Conservation (phyloP, 2,888 invertebrate species). For the Tryphoninae sp. region DNA sequence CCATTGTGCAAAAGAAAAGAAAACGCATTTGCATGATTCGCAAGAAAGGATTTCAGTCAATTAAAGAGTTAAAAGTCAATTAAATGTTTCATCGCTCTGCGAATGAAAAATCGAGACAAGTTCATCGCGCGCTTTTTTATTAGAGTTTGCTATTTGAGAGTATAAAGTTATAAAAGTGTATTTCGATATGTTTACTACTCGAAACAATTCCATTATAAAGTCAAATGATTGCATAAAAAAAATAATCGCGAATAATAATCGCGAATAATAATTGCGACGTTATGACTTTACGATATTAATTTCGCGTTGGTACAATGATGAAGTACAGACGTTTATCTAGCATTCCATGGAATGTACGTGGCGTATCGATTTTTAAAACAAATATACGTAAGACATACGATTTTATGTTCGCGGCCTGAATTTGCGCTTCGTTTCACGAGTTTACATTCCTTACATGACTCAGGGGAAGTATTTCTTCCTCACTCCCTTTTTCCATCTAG, state of each 20-base stretch:
- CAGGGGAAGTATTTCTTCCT: slow-evolving; percentile 69
- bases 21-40: not conserved
- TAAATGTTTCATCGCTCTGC: not conserved
- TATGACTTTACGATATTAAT: not conserved
- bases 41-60: not conserved
- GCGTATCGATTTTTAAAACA: slow-evolving; percentile 73
- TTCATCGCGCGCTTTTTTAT: not conserved
- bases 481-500: slow-evolving; percentile 39
- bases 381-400: slow-evolving; percentile 61
- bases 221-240: no score
- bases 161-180: no score
- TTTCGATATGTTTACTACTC: no score
- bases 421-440: slow-evolving; percentile 35
- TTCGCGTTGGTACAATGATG: not conserved
- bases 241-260: no score
- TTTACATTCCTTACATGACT: slow-evolving; percentile 74
- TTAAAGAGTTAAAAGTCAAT: not conserved
- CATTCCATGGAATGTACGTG: slow-evolving; percentile 71
- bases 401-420: slow-evolving; percentile 61
- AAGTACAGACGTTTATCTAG: slow-evolving; percentile 57
- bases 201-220: no score
- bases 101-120: not conserved
- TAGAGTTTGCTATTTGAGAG: not conserved
- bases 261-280: no score
- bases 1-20: not conserved